Base-by-base conservation (phyloP, 2,113 vertebrate species). In the Psophia crepitans region DNA sequence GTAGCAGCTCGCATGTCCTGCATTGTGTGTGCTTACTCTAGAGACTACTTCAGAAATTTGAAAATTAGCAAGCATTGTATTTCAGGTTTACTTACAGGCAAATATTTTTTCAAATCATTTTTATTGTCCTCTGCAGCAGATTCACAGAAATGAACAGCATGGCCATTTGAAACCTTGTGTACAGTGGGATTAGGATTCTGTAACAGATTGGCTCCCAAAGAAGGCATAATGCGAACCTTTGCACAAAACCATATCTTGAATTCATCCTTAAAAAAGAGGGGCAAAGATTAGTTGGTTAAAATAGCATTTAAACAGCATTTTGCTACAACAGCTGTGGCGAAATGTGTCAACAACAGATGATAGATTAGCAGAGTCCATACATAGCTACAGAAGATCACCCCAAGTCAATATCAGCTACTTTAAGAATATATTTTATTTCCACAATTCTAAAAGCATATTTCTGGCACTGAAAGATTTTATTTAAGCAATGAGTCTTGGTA, bases 181-280 rank as follows among this genome's bases (percentile, higher is more conserved):
- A 93, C 90, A 71, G 98, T 61, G 94, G 98, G 97, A 58, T 98
- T 98, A 95, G 98, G 98, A 98, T 96, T 98, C 96, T 98, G 98
- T 93, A 99, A 98, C 73, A 98, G 98, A 94, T 64, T 96, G 78
- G 97, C 98, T 96, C 99, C 99, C 48, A 99, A 96, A 93, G 99
- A 98, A 97, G 99, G 97, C 97, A 99, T 98, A 93, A 98, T 37
- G 68, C 98, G 98, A 95, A 99, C 98, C 97, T 98, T 99, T 96
- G 99, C 99, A 96, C 99, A 98, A 98, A 99, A 99, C 99, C 99
- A 99, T 80, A 97, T 98, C 91, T 97, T 99, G 97, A 99, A 99
- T 97, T 99, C 99, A 95, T 99, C 99, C 99, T 99, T 94, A n/a
- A 96, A 35, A 35, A 83, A 48, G 44, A 63, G 4, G 2, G 16